Evolutionary conservation across 2,113 vertebrate genomes (phyloP).

Genomic region (Pygoscelis adeliae): DNA sequence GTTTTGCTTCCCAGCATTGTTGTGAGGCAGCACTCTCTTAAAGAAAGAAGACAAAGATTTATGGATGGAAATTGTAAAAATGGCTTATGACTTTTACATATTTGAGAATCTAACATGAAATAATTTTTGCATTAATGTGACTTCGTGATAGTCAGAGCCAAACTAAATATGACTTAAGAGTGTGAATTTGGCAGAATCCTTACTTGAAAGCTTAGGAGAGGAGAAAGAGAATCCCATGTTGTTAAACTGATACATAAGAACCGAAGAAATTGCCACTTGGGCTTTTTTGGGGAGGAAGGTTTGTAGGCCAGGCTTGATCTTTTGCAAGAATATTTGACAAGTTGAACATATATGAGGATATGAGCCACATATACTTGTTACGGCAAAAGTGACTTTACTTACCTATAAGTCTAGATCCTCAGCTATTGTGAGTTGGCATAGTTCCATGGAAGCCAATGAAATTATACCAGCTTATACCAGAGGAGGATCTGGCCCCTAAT

Average conservation of each 20-base stretch:
- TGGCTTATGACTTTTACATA: background rate
- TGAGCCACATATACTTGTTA: background rate
- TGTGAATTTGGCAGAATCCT: background rate
- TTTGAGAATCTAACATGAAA: background rate
- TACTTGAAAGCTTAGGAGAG: background rate
- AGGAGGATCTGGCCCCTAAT: conserved; percentile 27
- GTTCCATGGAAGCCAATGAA: conserved; percentile 6
- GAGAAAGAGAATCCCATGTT: background rate
- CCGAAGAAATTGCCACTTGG: background rate
- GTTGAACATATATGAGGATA: background rate
- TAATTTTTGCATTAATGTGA: background rate
- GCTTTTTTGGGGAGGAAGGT: accelerated
- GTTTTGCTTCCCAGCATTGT: background rate
- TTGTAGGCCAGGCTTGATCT: background rate
- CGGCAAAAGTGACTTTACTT: conserved; percentile 18
- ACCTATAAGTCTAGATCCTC: background rate
- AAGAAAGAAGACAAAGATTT: background rate
- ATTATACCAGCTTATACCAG: conserved; percentile 11
- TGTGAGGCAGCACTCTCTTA: background rate
- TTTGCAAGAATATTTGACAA: background rate
- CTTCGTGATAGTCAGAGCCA: background rate
- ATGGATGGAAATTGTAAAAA: background rate
- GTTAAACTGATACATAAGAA: background rate
- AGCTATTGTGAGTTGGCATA: background rate
- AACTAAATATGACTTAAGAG: background rate